Base-by-base conservation (phyloP, 2,797 vertebrate species). In the Melanotaenia nigrans region DNA sequence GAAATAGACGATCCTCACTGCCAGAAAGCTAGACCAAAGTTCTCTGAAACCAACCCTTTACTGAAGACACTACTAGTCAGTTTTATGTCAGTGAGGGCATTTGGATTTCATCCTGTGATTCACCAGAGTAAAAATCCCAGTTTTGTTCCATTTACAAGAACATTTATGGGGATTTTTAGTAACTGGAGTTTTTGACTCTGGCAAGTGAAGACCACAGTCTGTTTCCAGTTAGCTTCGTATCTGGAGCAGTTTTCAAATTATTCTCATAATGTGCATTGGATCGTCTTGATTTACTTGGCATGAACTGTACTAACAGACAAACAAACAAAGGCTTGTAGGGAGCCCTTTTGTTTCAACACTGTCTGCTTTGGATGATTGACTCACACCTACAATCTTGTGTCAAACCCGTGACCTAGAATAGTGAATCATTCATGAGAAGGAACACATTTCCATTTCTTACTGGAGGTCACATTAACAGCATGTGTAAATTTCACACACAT, bases 401-500 rank as follows among this genome's bases (percentile, higher is more conserved):
- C 54, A 56, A 28, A 68, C 35, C 61, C 30, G 11, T n/a, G 42
- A 68, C 54, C 65, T 14, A 30, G 36, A 51, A 64, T 20, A 68
- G 40, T 61, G 40, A 54, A 51, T 67, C 60, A 73, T 73, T 75
- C 47, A 54, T 45, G 70, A 56, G 7, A 6, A 47, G 66, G 38
- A 53, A 11, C 54, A 55, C 54, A 45, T 77, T 88, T 85, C 61
- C 82, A 83, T 83, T 58, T 66, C 70, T 58, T 32, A 73, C 79
- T 77, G 64, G 69, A 53, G 68, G 83, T 82, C 63, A 81, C 54
- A 56, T 53, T 78, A 36, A 67, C 72, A 51, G 2, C 75, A 65
- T 11, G 75, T 1, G 61, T 78, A 84, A 73, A 76, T 76, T 86
- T 80, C 77, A 85, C 86, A 85, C 90, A 82, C 74, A 20, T 85